phyloP scores from a whole-genome alignment of 2,797 vertebrate species.

The Erithacus rubecula region DNA sequence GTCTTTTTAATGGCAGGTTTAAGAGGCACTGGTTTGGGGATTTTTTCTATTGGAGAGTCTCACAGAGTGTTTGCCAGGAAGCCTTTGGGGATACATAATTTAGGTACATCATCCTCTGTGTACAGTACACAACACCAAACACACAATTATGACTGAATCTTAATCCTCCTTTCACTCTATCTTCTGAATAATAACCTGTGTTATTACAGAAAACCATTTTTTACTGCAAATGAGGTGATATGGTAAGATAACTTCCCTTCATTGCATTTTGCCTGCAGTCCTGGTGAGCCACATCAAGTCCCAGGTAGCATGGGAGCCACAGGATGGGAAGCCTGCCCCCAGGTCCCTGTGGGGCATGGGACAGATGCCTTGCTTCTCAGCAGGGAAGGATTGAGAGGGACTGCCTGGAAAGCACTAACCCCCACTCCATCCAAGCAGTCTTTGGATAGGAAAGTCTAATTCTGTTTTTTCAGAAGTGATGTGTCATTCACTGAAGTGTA shows the following conservation, averaged over 20 bases:
- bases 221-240: neutral
- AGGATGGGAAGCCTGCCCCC: fast-evolving
- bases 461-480: neutral
- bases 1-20: neutral
- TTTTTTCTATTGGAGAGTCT: neutral
- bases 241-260: neutral
- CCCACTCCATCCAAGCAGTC: neutral
- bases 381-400: neutral
- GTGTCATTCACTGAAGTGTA: neutral
- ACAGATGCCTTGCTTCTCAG: neutral
- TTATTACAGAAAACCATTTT: neutral
- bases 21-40: neutral
- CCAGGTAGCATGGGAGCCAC: neutral
- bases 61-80: neutral
- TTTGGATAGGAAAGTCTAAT: neutral
- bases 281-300: neutral
- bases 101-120: neutral
- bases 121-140: neutral
- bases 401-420: neutral
- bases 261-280: neutral
- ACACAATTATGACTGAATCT: neutral
- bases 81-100: neutral
- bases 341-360: fast-evolving
- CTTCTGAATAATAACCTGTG: neutral
- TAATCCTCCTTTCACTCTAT: neutral